A percentile compares a stretch with the other conserved stretches of the same genome.
These are phyloP conservation scores for Carcina quercana DNA, from an alignment of 2,888 invertebrate species.

Conservation along the genomic window DNA sequence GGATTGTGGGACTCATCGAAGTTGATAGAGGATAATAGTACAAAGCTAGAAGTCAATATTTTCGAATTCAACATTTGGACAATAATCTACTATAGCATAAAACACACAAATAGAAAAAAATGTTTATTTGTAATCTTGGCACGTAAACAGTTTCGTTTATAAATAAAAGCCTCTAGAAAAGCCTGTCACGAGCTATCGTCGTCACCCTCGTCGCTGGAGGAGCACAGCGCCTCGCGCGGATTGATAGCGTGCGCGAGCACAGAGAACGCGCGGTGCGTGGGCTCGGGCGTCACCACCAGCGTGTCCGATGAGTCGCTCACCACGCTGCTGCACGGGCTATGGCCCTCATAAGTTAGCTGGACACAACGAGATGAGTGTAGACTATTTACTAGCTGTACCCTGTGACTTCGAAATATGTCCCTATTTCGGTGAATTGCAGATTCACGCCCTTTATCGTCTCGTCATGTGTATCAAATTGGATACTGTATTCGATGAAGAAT, in stretches of 20 bases:
- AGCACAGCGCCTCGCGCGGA: constrained; percentile 51
- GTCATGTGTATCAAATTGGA: no score
- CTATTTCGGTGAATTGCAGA: no score
- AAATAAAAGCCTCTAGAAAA: constrained; percentile 28
- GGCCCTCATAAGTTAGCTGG: constrained; percentile 18
- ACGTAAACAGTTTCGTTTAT: constrained; percentile 25
- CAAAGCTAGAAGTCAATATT: no score
- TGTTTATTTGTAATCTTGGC: constrained; percentile 25
- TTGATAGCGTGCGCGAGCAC: constrained; percentile 23
- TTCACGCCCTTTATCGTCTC: no score
- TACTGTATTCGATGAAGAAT: no score
- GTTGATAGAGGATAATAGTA: no score
- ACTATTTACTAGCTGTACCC: no score
- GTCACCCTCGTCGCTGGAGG: constrained; percentile 43
- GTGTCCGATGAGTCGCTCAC: constrained; percentile 59
- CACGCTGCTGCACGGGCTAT: constrained; percentile 31
- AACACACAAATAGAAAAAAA: constrained; percentile 6
- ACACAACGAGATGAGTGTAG: no score
- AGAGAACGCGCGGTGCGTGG: constrained; percentile 21
- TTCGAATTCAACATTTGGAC: no score
- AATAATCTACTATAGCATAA: constrained; percentile 2
- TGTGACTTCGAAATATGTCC: no score
- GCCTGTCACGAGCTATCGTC: constrained; percentile 30
- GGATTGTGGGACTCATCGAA: no score
- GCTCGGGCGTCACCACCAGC: constrained; percentile 42